Evolutionary conservation across 1,140 invertebrate genomes (phyloP), one percentile per base, ranked within the genome.

Genomic region (Chlorops oryzae): DNA sequence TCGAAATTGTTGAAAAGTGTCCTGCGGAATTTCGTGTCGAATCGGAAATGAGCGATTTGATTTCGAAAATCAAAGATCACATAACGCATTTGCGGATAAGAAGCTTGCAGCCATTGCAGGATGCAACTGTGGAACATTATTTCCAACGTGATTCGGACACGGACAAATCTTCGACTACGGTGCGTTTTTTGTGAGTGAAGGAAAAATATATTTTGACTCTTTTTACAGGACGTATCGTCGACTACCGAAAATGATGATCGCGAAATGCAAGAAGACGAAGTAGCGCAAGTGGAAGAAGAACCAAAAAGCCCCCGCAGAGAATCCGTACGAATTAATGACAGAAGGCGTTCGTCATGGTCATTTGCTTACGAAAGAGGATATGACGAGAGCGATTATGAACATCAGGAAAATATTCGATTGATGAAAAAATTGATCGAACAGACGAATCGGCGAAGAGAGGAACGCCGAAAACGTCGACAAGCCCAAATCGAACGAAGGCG

Each of bases 1-100:
- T 65, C 1, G 61, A 68, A 15, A 38, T 68, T 35, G 65, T 65
- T 0, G 65, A 68, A 15, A 39, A 50, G 1, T 65, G 62, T 38
- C 54, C 56, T 2, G 65, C 61, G 0, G 55, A 54, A 5, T 54
- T 56, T 15, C 68, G 65, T 62, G 61, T 54, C 4, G 56, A 58
- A 5, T 3, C 20, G 0, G 44, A 68, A 38, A 65, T 68, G 65
- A n/a, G 50, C 0, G 18, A 43, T 0, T 40, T 68, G 24, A 61
- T 56, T 1, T 2, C 10, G 1, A 2, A 53, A 20, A 54, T 68
- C 3, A 40, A 48, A 1, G 47, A 62, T 1, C 28, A 53, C 47
- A 55, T 68, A 0, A 42, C 22, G 0, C 24, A 23, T 3, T 38
- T 68, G 32, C 56, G 62, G 15, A 65, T 68, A 15, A 47, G 47